Evolutionary conservation across 30 jellyfish, hydroid and myxozoan genomes (phyloP).

Genomic region (Haliclystus octoradiatus): DNA sequence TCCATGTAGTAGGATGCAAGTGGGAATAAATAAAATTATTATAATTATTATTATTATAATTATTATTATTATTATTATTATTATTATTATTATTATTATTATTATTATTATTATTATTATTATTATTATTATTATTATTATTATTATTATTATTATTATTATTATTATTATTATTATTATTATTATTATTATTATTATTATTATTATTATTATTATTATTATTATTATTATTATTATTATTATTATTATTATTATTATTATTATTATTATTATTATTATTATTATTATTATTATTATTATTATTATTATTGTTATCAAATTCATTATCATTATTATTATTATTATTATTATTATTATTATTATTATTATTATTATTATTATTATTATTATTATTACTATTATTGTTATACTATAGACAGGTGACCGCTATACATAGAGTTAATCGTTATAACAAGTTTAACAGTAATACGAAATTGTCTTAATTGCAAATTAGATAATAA

Average conservation of each 20-base stretch:
- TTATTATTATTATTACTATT: conserved; percentile 1
- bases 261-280: neutral
- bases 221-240: neutral
- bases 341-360: neutral
- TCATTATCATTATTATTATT: conserved; percentile 1
- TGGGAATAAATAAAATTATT: too few species aligned
- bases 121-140: neutral
- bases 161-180: neutral
- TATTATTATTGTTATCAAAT: neutral
- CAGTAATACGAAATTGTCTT: too few species aligned
- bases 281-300: neutral
- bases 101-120: neutral
- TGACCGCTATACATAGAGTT: neutral
- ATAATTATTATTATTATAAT: neutral
- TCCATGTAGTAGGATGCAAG: neutral
- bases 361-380: neutral
- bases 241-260: neutral
- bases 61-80: neutral
- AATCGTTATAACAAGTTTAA: too few species aligned
- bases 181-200: neutral
- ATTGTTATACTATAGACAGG: neutral
- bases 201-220: neutral
- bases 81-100: neutral
- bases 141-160: neutral
- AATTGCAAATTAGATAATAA: too few species aligned